Evolutionary conservation across 2,888 invertebrate species (phyloP).

Genomic region (Andricus curvator): DNA sequence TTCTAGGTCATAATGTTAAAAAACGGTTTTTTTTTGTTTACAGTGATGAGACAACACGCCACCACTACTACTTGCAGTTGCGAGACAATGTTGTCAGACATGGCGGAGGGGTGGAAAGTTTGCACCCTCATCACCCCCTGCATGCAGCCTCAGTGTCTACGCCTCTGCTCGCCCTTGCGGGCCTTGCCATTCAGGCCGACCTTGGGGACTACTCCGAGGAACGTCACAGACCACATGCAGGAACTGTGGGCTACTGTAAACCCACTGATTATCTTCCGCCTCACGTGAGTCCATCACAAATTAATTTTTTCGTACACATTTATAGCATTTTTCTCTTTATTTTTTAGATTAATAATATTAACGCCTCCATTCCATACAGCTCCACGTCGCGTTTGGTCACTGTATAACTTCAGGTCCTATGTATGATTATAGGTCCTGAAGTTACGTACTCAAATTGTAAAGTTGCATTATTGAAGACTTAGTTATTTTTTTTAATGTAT

Average conservation of each 20-base stretch:
- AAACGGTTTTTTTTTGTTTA: constrained; percentile 22
- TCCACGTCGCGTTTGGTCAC: too few species aligned
- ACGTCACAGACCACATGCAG: constrained; percentile 72
- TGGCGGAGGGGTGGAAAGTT: constrained; percentile 76
- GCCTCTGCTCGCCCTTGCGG: constrained; percentile 89
- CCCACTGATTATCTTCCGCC: constrained; percentile 92
- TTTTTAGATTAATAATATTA: neutral
- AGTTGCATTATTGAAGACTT: too few species aligned
- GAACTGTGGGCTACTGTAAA: constrained; percentile 84
- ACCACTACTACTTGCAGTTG: constrained; percentile 96
- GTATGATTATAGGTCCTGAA: too few species aligned
- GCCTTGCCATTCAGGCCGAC: constrained; percentile 95
- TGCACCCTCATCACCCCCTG: constrained; percentile 75
- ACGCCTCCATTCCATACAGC: too few species aligned
- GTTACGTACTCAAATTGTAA: too few species aligned
- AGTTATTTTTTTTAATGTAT: too few species aligned
- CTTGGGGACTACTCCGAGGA: constrained; percentile 88
- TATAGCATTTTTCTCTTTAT: neutral
- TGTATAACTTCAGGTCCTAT: too few species aligned
- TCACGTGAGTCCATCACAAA: constrained; percentile 77
- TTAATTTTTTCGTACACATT: neutral
- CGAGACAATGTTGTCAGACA: constrained; percentile 88
- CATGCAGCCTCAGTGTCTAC: constrained; percentile 84
- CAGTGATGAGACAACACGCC: constrained; percentile 93
- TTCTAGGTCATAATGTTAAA: too few species aligned